Conservation (phyloP, 2,888 invertebrate species). For the Leptogaster cylindrica region DNA sequence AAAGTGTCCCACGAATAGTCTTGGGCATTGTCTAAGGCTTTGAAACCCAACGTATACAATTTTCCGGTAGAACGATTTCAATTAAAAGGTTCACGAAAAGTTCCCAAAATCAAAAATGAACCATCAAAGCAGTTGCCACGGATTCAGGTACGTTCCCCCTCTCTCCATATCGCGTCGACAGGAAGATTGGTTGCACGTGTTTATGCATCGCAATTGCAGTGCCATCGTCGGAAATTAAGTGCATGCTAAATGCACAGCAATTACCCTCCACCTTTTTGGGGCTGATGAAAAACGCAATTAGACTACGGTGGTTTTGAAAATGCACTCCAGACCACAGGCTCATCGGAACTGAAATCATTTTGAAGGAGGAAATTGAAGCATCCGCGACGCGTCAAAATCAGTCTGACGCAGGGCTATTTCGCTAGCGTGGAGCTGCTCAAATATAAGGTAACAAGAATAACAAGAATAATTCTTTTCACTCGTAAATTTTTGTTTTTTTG, state of each 20-base stretch:
- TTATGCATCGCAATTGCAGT: background rate
- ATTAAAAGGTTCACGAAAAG: conserved; percentile 26
- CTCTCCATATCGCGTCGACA: no score
- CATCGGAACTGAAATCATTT: background rate
- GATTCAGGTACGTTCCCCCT: no score
- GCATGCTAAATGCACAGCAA: background rate
- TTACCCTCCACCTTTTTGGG: background rate
- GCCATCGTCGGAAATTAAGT: background rate
- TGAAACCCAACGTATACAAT: conserved; percentile 32
- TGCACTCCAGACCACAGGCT: no score
- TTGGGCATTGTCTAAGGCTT: no score
- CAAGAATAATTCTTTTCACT: no score
- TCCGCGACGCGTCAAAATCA: background rate
- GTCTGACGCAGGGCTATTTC: no score
- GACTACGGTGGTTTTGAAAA: no score
- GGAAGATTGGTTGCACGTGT: conserved; percentile 7
- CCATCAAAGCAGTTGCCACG: no score
- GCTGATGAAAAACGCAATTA: background rate
- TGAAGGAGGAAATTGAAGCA: background rate
- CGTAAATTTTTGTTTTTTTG: no score
- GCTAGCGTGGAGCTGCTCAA: no score
- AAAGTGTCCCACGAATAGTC: no score
- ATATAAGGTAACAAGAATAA: background rate
- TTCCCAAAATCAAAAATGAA: no score
- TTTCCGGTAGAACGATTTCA: conserved; percentile 41